These are phyloP conservation scores for Melanostoma mellinum DNA, from an alignment of 2,888 invertebrate species.

Conservation along the genomic window DNA sequence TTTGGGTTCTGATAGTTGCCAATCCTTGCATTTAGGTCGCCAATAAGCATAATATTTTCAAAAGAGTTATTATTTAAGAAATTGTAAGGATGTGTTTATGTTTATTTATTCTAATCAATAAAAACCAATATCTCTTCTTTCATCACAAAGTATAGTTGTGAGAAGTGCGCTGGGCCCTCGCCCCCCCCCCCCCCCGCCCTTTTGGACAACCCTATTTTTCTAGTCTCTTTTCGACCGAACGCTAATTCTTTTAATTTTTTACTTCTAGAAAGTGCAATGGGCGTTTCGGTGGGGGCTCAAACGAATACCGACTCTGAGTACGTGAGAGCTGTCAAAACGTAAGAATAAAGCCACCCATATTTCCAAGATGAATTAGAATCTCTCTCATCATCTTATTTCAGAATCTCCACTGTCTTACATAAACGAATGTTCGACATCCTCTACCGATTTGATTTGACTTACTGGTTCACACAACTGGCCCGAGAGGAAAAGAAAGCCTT, in stretches of 20 bases:
- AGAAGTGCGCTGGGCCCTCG: neutral
- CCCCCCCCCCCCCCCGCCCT: no score
- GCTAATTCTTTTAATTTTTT: slow-evolving; percentile 21
- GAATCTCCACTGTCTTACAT: slow-evolving; percentile 80
- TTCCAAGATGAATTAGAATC: neutral
- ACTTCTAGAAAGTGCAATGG: slow-evolving; percentile 93
- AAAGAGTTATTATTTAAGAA: no score
- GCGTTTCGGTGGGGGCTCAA: slow-evolving; percentile 89
- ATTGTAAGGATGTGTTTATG: no score
- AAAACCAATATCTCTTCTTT: no score
- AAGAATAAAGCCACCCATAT: no score
- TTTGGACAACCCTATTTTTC: no score
- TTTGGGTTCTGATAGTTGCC: no score
- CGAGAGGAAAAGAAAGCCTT: slow-evolving; percentile 83
- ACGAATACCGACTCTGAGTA: slow-evolving; percentile 87
- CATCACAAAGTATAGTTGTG: no score
- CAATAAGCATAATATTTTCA: no score
- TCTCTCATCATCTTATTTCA: slow-evolving; percentile 37
- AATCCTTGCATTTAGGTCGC: no score
- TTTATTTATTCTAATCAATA: no score
- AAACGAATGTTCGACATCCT: slow-evolving; percentile 81
- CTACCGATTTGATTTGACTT: slow-evolving; percentile 79
- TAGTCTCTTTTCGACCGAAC: no score
- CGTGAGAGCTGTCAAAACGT: slow-evolving; percentile 89
- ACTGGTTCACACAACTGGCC: slow-evolving; percentile 84